Percentiles rank a stretch among this genome's conserved stretches.
phyloP scores from a whole-genome alignment of 1,140 invertebrate genomes.

The Zaprionus nigranus region DNA sequence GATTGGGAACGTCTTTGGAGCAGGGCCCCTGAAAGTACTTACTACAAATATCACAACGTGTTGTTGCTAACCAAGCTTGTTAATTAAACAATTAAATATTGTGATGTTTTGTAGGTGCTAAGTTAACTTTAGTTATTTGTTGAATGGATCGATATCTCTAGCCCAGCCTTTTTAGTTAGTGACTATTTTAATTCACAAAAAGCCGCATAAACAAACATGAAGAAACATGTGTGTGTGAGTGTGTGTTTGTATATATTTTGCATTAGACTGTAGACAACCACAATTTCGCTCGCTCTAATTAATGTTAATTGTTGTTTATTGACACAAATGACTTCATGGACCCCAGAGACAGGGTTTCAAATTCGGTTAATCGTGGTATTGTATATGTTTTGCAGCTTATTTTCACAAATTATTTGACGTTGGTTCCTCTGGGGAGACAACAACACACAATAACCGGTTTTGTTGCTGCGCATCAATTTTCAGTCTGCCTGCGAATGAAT shows the following conservation, averaged over 20 bases:
- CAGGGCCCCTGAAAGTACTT: neutral
- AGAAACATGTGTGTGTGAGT: neutral
- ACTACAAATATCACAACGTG: neutral
- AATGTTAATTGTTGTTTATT: constrained; percentile 65
- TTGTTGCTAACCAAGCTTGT: constrained; percentile 63
- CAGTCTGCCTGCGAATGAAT: constrained; percentile 5
- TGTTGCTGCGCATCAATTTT: neutral
- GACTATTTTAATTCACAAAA: constrained; percentile 8
- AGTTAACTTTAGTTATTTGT: constrained; percentile 49
- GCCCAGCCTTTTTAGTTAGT: constrained; percentile 17
- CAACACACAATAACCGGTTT: constrained; percentile 31
- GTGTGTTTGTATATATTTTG: neutral
- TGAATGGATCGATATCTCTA: constrained; percentile 3
- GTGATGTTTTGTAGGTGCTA: constrained; percentile 60
- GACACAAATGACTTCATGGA: constrained; percentile 53
- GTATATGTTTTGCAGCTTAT: constrained; percentile 15
- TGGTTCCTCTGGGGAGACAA: neutral
- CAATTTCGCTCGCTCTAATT: constrained; percentile 58
- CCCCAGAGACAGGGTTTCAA: constrained; percentile 1
- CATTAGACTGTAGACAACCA: constrained; percentile 15
- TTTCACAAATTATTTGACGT: constrained; percentile 16
- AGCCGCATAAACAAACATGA: constrained; percentile 2
- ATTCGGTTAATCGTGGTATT: constrained; percentile 40
- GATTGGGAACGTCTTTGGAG: constrained; percentile 43
- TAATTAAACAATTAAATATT: constrained; percentile 68